These are phyloP conservation scores for Matsumurasca onukii DNA, from an alignment of 1,140 invertebrate genomes.

Conservation along the genomic window DNA sequence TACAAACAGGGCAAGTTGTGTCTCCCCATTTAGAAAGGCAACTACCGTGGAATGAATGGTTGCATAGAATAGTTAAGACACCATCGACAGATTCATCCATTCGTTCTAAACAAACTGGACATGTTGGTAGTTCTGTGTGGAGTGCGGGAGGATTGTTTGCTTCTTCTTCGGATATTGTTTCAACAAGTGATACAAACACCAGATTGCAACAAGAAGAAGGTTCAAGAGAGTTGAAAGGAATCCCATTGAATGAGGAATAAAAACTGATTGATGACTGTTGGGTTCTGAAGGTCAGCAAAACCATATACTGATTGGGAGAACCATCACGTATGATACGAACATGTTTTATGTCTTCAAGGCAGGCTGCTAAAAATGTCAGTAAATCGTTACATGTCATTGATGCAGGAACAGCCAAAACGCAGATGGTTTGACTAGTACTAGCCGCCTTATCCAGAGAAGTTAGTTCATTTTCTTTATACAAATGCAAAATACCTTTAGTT, in stretches of 20 bases:
- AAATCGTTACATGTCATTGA: slow-evolving; percentile 92
- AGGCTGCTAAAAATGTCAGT: slow-evolving; percentile 92
- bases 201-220: slow-evolving; percentile 86
- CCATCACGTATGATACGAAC: slow-evolving; percentile 88
- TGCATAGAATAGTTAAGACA: slow-evolving; percentile 96
- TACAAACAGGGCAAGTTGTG: slow-evolving; percentile 69
- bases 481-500: slow-evolving; percentile 93
- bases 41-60: slow-evolving; percentile 95
- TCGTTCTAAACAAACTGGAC: slow-evolving; percentile 94
- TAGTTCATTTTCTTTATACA: slow-evolving; percentile 90
- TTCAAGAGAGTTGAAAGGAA: slow-evolving; percentile 91
- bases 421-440: slow-evolving; percentile 81
- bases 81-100: slow-evolving; percentile 99
- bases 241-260: slow-evolving; percentile 90
- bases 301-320: slow-evolving; percentile 95
- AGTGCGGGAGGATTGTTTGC: slow-evolving; percentile 63
- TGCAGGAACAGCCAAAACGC: slow-evolving; percentile 90
- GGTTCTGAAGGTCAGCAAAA: slow-evolving; percentile 79
- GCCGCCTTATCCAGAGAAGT: slow-evolving; percentile 51
- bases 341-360: slow-evolving; percentile 84
- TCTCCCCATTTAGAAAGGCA: slow-evolving; percentile 98
- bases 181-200: slow-evolving; percentile 93
- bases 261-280: slow-evolving; percentile 86
- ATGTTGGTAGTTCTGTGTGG: slow-evolving; percentile 97
- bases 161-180: slow-evolving; percentile 68